Evolutionary conservation across 2,888 invertebrate genomes (phyloP), one percentile per base, ranked within the genome.

Genomic region (Synanthedon tipuliformis): DNA sequence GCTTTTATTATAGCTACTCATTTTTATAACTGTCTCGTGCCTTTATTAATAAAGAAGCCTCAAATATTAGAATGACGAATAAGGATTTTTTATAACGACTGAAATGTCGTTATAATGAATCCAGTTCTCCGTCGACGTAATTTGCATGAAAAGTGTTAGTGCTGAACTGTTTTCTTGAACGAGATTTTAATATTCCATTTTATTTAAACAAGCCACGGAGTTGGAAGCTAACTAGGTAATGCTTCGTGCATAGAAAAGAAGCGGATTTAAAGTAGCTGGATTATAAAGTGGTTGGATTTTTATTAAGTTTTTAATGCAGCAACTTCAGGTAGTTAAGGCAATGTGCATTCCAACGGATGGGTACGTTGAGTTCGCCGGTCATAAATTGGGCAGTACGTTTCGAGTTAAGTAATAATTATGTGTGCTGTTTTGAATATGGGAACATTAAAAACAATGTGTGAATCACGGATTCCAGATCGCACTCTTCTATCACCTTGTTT

Each of bases 131-230:
- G 56, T 55, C 66, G 65, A 68, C 75, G 69, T 73, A 66, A 79
- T 82, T 79, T 81, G 68, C 78, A 78, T 79, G 71, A 79, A 75
- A 71, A 74, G 73, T 76, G 68, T 65, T 69, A 63, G 64, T 65
- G 64, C 63, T 63, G 63, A 70, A 68, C 63, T 66, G 69, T 75
- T 75, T 78, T 68, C 78, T 75, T 65, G 61, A 66, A 79, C 65
- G 74, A 71, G 69, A 62, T 71, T 81, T 79, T 75, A 76, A 78
- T 79, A 74, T 74, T 71, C 64, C 57, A 60, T 62, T 64, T 64
- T 58, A 59, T 27, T 50, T 40, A 50, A 54, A 50, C 40, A 50
- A 56, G 52, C 53, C 50, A 54, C 54, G 50, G 53, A 57, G 52
- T 55, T 52, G 54, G 41, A 50, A 45, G 52, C 34, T 45, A 18